phyloP scores from a whole-genome alignment of 2,113 vertebrate species.

The Lophochroa leadbeateri region DNA sequence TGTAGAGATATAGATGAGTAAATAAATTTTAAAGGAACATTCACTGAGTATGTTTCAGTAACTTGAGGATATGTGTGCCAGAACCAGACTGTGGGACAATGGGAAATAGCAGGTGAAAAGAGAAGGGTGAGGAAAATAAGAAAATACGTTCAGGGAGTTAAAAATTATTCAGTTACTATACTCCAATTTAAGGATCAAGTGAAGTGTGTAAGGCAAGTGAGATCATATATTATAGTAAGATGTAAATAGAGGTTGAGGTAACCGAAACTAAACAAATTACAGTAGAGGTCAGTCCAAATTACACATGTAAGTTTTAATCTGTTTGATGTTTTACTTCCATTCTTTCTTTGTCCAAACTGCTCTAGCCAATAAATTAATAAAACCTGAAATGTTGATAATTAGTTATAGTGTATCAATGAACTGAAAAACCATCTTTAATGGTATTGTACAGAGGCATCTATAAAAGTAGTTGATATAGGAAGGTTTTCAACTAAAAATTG shows the following conservation, averaged over 20 bases:
- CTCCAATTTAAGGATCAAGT: not conserved
- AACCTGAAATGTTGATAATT: not conserved
- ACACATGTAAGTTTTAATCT: not conserved
- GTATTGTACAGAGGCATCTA: not conserved
- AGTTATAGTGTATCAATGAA: not conserved
- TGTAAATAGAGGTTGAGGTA: not conserved
- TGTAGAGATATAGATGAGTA: not conserved
- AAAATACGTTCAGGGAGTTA: not conserved
- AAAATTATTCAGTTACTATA: not conserved
- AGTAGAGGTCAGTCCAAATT: not conserved
- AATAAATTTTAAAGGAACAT: not conserved
- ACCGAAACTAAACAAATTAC: not conserved
- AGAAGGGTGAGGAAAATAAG: not conserved
- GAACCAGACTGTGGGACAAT: not conserved
- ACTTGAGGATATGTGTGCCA: not conserved
- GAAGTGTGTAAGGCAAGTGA: not conserved
- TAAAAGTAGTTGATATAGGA: not conserved
- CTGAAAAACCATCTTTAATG: not conserved
- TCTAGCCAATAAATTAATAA: not conserved
- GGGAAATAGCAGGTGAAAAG: not conserved
- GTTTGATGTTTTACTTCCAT: not conserved
- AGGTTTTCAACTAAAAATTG: not conserved
- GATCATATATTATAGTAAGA: not conserved
- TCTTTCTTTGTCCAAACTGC: not conserved
- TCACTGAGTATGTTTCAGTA: not conserved